Base-by-base conservation (phyloP, 2,797 vertebrate genomes). In the Acanthis flammea region DNA sequence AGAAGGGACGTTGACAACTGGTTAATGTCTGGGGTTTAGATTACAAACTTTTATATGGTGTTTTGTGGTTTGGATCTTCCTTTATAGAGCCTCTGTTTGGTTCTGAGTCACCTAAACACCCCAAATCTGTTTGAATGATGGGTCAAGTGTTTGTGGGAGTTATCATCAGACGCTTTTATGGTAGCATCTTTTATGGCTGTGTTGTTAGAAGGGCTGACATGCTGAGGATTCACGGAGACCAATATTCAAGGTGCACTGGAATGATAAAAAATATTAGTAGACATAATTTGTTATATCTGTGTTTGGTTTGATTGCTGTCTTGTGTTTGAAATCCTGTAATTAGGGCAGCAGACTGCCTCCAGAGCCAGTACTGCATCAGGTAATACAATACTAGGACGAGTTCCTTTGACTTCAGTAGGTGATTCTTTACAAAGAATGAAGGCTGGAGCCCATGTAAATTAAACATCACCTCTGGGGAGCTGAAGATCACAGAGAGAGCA, bases 291-390 rank as follows among this genome's bases (percentile, higher is more conserved):
- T 90, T 92, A n/a, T 95, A 94, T 96, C 94, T 91, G 0, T 95
- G 86, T 97, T 97, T 97, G 92, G 45, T 92, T 95, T 96, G 95
- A 95, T 95, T 87, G 47, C 54, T 93, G 92, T 95, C 94, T 96
- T 51, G 53, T 94, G 50, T 95, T 95, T 97, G 91, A 89, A 91
- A 83, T 80, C 48, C 72, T 95, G 94, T 96, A 96, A 96, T 96
- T 86, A 95, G 57, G 75, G 77, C 53, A 31, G 53, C 0, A 0
- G 85, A 28, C 47, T 86, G 86, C 93, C 94, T 86, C 93, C 73
- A 84, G 95, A 86, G 94, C 51, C 93, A 44, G 21, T 2, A 39
- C 55, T 73, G 19, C 81, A 68, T 28, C 65, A 41, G 47, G 78
- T 50, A 50, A 73, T 39, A 18, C 35, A 90, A 17, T 15, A 42